Percentiles rank a stretch among this genome's conserved stretches.
These are phyloP conservation scores for Calliphora vomitoria DNA, from an alignment of 2,888 invertebrate genomes.

Conservation along the genomic window DNA sequence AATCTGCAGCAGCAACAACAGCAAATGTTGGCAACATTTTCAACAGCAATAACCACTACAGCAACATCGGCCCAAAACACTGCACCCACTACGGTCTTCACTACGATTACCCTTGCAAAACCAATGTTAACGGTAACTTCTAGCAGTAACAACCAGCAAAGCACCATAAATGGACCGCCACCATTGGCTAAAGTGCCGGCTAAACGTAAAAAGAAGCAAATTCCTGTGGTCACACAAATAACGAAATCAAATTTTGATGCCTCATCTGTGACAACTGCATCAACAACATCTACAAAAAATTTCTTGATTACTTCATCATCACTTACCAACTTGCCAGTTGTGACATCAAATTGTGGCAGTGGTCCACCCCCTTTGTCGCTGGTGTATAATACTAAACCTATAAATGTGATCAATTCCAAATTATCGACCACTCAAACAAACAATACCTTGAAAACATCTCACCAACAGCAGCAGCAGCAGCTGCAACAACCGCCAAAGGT, in stretches of 20 bases:
- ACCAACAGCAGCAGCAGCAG: conserved; percentile 48
- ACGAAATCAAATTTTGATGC: conserved; percentile 14
- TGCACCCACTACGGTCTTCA: conserved; percentile 34
- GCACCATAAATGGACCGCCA: conserved; percentile 54
- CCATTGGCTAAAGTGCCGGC: conserved; percentile 66
- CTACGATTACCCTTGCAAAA: conserved; percentile 54
- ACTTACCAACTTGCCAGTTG: conserved; percentile 28
- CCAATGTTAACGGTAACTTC: conserved; percentile 37
- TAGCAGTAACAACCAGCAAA: conserved; percentile 13
- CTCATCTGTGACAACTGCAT: conserved; percentile 1
- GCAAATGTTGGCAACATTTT: conserved; percentile 46
- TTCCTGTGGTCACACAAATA: conserved; percentile 28
- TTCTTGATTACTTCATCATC: conserved; percentile 44
- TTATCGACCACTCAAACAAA: conserved; percentile 55
- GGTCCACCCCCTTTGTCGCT: conserved; percentile 76
- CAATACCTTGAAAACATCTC: conserved; percentile 47
- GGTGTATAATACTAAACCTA: conserved; percentile 75
- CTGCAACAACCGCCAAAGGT: conserved; percentile 70
- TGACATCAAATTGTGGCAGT: conserved; percentile 40
- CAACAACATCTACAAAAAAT: conserved; percentile 22
- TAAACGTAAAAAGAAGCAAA: conserved; percentile 70
- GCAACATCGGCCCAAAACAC: conserved; percentile 36
- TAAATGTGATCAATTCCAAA: conserved; percentile 75
- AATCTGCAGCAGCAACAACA: conserved; percentile 42
- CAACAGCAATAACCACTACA: conserved; percentile 47